Evolutionary conservation across 1,140 invertebrate genomes (phyloP).

Genomic region (Adelges cooleyi): DNA sequence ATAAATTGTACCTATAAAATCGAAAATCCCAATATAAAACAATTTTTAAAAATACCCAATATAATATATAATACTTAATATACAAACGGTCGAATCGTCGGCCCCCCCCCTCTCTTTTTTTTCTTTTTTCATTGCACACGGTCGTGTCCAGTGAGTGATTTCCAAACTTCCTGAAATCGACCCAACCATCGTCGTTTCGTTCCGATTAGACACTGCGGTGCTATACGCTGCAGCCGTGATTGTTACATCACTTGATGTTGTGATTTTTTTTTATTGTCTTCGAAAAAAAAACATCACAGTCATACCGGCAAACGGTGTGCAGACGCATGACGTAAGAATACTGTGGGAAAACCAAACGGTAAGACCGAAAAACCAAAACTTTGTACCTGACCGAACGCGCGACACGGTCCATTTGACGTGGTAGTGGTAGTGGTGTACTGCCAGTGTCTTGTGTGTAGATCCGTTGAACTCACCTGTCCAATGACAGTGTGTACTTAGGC

Average conservation of each 20-base stretch:
- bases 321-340: slow-evolving; percentile 14
- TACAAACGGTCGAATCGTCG: slow-evolving; percentile 1
- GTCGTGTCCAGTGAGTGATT: neutral
- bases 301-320: neutral
- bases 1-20: too few species aligned
- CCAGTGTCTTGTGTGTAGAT: neutral
- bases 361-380: slow-evolving; percentile 16
- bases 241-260: slow-evolving; percentile 1
- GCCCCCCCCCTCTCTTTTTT: neutral
- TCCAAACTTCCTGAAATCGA: neutral
- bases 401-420: neutral
- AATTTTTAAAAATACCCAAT: too few species aligned
- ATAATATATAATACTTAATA: too few species aligned
- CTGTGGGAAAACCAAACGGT: neutral
- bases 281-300: neutral
- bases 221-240: too few species aligned
- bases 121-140: too few species aligned
- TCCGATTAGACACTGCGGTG: too few species aligned
- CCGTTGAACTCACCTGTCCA: neutral
- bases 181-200: slow-evolving; percentile 19
- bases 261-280: neutral
- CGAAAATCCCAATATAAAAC: too few species aligned
- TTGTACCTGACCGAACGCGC: neutral
- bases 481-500: neutral
- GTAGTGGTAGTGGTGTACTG: neutral